Evolutionary conservation across 2,888 invertebrate genomes (phyloP).

Genomic region (Macrosiphum euphorbiae): DNA sequence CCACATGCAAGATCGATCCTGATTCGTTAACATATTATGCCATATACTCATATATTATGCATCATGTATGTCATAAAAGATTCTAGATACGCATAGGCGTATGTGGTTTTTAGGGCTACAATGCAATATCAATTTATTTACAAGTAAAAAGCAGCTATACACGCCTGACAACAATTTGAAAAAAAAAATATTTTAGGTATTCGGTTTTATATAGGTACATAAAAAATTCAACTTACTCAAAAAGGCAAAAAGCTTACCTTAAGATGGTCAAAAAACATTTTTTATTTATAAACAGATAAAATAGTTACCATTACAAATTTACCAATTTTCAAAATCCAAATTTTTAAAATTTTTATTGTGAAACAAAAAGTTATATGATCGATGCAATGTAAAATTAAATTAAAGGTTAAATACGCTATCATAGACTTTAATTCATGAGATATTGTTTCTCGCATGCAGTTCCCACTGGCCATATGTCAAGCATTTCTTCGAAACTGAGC

Average conservation of each 20-base stretch:
- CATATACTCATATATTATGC: background rate
- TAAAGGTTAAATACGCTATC: background rate
- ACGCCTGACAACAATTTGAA: background rate
- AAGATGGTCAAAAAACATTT: background rate
- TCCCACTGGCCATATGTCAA: background rate
- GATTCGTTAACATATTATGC: background rate
- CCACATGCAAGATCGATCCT: background rate
- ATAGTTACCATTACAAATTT: too few relatives aligned
- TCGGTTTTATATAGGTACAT: background rate
- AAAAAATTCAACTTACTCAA: background rate
- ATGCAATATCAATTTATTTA: background rate
- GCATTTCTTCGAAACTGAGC: background rate
- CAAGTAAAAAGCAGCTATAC: background rate
- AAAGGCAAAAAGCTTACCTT: background rate
- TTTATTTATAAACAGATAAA: background rate
- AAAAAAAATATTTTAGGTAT: background rate
- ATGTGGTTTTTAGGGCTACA: too few relatives aligned
- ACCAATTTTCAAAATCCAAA: background rate
- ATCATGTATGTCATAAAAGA: background rate
- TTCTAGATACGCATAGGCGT: background rate
- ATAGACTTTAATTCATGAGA: background rate
- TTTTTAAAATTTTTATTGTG: background rate
- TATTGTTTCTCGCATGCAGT: too few relatives aligned
- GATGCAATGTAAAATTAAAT: background rate
- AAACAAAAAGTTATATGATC: background rate